A percentile compares a stretch with the other conserved stretches of the same genome.
Evolutionary conservation across 2,888 invertebrate species (phyloP).

Genomic region (Ennomos quercinarius): DNA sequence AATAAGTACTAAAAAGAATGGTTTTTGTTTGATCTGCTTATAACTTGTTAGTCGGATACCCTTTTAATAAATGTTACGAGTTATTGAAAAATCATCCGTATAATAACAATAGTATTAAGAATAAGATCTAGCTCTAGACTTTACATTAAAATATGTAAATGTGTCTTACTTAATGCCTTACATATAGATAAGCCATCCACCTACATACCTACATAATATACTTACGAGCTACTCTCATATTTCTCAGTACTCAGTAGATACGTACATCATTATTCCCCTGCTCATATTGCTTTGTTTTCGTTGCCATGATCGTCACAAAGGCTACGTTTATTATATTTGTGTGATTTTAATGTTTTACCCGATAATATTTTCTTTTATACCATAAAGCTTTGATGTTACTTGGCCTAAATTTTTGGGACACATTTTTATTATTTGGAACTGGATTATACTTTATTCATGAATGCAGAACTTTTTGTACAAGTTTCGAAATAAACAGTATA

Average conservation of each 20-base stretch:
- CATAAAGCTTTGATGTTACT: slow-evolving; percentile 44
- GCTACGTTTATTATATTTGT: slow-evolving; percentile 44
- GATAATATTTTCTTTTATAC: slow-evolving; percentile 46
- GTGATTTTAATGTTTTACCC: slow-evolving; percentile 42
- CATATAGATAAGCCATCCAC: too few relatives aligned
- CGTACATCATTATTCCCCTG: slow-evolving; percentile 41
- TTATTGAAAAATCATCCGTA: too few relatives aligned
- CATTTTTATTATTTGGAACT: slow-evolving; percentile 16
- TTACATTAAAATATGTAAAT: too few relatives aligned
- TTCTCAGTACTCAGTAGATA: slow-evolving; percentile 5
- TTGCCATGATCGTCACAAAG: slow-evolving; percentile 46
- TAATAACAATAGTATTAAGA: too few relatives aligned
- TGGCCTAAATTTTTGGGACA: slow-evolving; percentile 19
- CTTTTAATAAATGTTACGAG: too few relatives aligned
- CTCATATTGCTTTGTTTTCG: slow-evolving; percentile 45
- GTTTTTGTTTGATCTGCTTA: too few relatives aligned
- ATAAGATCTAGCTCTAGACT: too few relatives aligned
- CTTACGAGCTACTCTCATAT: not conserved
- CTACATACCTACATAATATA: too few relatives aligned
- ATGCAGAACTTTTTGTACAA: not conserved
- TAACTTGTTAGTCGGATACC: too few relatives aligned
- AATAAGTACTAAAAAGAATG: too few relatives aligned
- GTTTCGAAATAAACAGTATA: too few relatives aligned
- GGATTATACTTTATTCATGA: slow-evolving; percentile 13
- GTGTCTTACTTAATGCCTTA: too few relatives aligned